phyloP scores from a whole-genome alignment of 2,888 invertebrate species.

The Neuroscelio doddi region DNA sequence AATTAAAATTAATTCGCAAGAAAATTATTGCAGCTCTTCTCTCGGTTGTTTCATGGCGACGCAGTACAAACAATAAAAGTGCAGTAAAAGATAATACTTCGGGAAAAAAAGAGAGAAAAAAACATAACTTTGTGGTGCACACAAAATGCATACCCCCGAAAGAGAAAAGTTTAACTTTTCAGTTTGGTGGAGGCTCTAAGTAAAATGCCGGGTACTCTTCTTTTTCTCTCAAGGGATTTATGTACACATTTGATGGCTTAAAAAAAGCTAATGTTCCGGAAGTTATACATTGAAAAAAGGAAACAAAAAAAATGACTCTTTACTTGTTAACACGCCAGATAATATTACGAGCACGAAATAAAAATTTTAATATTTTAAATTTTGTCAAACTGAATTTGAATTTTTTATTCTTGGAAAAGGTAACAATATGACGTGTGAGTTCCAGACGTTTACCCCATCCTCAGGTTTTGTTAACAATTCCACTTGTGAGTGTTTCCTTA shows the following conservation, averaged over 20 bases:
- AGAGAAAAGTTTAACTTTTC: not conserved
- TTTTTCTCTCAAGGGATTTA: not conserved
- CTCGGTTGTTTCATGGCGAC: too few relatives aligned
- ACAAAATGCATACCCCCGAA: not conserved
- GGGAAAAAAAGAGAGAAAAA: too few relatives aligned
- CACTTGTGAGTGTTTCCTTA: constrained; percentile 55
- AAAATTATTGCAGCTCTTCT: not conserved
- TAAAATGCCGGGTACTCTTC: too few relatives aligned
- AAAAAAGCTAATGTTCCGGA: constrained; percentile 33
- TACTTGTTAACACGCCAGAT: too few relatives aligned
- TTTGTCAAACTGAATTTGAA: not conserved
- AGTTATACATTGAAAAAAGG: constrained; percentile 21
- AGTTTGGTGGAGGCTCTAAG: not conserved
- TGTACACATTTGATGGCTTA: constrained; percentile 21
- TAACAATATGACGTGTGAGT: not conserved
- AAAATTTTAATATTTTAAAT: too few relatives aligned
- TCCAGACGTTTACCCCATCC: not conserved
- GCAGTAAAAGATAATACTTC: not conserved
- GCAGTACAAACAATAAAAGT: too few relatives aligned
- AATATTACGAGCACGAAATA: too few relatives aligned
- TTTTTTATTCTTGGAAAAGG: not conserved
- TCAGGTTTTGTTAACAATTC: constrained; percentile 51
- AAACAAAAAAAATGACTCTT: not conserved
- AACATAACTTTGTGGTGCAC: not conserved
- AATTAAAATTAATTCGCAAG: not conserved